Evolutionary conservation across 2,113 vertebrate species (phyloP).

Genomic region (Cheirogaleus medius): DNA sequence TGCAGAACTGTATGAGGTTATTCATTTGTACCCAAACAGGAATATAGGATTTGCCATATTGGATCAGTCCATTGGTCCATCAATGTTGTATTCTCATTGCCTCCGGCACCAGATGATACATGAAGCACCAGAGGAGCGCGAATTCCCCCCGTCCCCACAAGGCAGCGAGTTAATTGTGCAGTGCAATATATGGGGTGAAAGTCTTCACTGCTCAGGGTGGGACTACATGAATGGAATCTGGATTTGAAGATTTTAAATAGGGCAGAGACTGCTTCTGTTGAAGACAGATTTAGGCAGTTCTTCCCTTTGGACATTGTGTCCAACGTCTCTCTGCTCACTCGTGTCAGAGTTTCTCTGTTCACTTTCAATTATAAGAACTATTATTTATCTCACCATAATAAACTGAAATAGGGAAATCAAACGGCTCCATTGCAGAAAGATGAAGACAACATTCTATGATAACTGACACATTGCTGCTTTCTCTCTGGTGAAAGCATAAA

Average conservation of each 20-base stretch:
- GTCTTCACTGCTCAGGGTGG: conserved; percentile 1
- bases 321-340: conserved; percentile 36
- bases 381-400: conserved; percentile 62
- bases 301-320: conserved; percentile 58
- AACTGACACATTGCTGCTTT: conserved; percentile 34
- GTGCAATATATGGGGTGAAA: conserved; percentile 42
- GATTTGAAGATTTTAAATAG: conserved; percentile 56
- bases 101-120: conserved; percentile 70
- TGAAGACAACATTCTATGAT: neutral
- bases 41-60: conserved; percentile 76
- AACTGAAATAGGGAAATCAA: conserved; percentile 45
- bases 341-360: neutral
- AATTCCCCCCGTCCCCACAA: neutral
- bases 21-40: conserved; percentile 75
- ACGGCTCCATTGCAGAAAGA: conserved; percentile 9
- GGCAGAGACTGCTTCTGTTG: neutral
- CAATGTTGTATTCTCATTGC: conserved; percentile 68
- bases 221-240: conserved; percentile 36
- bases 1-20: conserved; percentile 72
- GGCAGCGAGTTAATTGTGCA: conserved; percentile 62
- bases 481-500: neutral
- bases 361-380: conserved; percentile 55
- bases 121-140: conserved; percentile 44
- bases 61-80: conserved; percentile 74
- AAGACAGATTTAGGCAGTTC: neutral